These are phyloP conservation scores for Cygnus atratus DNA, from an alignment of 2,113 vertebrate species.

Conservation along the genomic window DNA sequence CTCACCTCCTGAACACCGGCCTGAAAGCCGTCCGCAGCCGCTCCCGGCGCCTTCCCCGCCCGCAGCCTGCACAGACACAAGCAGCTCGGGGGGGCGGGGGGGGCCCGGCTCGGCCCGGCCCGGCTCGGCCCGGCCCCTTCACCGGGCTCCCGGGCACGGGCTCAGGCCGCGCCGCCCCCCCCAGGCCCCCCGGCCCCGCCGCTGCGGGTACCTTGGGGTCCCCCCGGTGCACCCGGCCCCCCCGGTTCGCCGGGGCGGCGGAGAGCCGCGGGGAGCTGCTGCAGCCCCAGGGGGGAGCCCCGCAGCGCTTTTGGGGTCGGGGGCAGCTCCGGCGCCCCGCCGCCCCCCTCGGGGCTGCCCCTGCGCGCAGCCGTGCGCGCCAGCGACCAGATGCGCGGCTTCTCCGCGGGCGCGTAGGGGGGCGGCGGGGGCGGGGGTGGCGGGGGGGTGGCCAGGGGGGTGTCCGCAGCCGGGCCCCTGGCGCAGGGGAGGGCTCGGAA, in stretches of 20 bases:
- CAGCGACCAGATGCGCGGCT: constrained; percentile 93
- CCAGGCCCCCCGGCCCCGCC: background rate
- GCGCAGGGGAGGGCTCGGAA: constrained; percentile 79
- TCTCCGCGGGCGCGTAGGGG: constrained; percentile 81
- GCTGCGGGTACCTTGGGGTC: background rate
- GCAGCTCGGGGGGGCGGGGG: background rate
- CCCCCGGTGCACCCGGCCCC: no score
- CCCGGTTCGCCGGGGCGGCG: no score
- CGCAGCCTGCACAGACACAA: constrained; percentile 69
- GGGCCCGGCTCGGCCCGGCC: background rate
- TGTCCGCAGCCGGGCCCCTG: constrained; percentile 46
- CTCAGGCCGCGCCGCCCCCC: background rate
- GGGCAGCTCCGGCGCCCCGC: background rate
- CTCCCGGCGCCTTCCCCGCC: constrained; percentile 70
- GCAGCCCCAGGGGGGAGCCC: no score
- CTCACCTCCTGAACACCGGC: constrained; percentile 90
- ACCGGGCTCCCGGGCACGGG: no score
- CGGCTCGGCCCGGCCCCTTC: no score
- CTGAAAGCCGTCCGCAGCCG: constrained; percentile 86
- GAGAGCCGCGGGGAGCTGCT: no score
- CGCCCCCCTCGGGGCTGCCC: constrained; percentile 17
- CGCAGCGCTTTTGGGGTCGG: background rate
- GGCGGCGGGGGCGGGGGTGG: background rate
- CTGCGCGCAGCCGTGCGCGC: constrained; percentile 82
- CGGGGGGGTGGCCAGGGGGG: background rate